These are phyloP conservation scores for Drosophila falleni DNA, from an alignment of 2,888 invertebrate genomes.

Conservation along the genomic window DNA sequence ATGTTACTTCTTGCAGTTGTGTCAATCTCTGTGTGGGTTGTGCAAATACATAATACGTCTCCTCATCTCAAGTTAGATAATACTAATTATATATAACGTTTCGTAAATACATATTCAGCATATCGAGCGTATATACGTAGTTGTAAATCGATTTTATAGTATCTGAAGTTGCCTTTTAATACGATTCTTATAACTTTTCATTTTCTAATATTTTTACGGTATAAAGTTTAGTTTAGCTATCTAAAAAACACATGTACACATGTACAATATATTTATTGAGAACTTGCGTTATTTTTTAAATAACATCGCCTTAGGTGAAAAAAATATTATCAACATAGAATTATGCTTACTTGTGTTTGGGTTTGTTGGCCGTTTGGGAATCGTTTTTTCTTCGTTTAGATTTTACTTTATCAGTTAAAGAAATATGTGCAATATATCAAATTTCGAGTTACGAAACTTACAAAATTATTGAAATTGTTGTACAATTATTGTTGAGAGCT, in stretches of 20 bases:
- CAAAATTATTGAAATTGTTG: constrained; percentile 47
- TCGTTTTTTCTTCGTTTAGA: constrained; percentile 26
- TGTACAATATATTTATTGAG: constrained; percentile 63
- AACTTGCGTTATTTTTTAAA: constrained; percentile 70
- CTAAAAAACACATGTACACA: constrained; percentile 79
- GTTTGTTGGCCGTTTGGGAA: constrained; percentile 73
- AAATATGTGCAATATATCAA: constrained; percentile 45
- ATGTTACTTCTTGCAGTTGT: constrained; percentile 57
- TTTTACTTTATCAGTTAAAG: constrained; percentile 18
- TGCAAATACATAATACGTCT: constrained; percentile 70
- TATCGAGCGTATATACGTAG: constrained; percentile 67
- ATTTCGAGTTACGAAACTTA: constrained; percentile 38
- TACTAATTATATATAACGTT: constrained; percentile 42
- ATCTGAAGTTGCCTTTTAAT: constrained; percentile 42
- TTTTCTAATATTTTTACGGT: constrained; percentile 73
- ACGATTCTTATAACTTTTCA: constrained; percentile 40
- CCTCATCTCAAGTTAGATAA: constrained; percentile 38
- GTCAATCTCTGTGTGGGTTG: constrained; percentile 53
- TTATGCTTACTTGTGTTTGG: constrained; percentile 37
- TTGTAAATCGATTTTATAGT: constrained; percentile 52
- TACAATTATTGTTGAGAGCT: constrained; percentile 59
- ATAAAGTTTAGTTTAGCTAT: constrained; percentile 79
- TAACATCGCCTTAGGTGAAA: constrained; percentile 55
- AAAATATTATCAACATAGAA: constrained; percentile 50
- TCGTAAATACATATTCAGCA: constrained; percentile 73